phyloP scores from a whole-genome alignment of 2,113 vertebrate genomes.

The Psophia crepitans region DNA sequence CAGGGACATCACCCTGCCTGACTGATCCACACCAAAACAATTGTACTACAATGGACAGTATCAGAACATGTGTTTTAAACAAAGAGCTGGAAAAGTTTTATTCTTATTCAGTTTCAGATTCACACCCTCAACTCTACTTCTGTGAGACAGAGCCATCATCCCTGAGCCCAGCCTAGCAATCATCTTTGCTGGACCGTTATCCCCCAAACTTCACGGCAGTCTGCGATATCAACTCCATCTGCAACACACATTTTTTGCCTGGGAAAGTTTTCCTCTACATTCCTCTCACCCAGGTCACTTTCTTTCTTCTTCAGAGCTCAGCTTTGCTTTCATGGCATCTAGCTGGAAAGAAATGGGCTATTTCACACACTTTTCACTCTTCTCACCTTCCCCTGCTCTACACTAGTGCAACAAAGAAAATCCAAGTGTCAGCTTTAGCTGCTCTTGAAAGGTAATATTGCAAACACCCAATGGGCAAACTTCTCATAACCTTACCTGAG shows the following conservation, averaged over 20 bases:
- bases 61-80: background rate
- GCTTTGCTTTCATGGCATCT: background rate
- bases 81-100: background rate
- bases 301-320: background rate
- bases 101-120: background rate
- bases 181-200: background rate
- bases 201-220: background rate
- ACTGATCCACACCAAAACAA: background rate
- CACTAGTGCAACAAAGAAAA: background rate
- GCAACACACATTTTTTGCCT: background rate
- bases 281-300: background rate
- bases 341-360: background rate
- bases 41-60: background rate
- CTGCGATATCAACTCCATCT: background rate
- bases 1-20: fast-evolving
- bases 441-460: background rate
- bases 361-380: background rate
- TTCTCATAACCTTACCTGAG: background rate
- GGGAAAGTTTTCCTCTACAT: background rate
- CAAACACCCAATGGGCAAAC: background rate
- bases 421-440: background rate
- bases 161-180: background rate
- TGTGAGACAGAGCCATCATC: background rate
- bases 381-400: background rate
- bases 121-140: background rate